These are phyloP conservation scores for Stigmatopora nigra DNA, from an alignment of 2,113 vertebrate genomes.

Conservation along the genomic window DNA sequence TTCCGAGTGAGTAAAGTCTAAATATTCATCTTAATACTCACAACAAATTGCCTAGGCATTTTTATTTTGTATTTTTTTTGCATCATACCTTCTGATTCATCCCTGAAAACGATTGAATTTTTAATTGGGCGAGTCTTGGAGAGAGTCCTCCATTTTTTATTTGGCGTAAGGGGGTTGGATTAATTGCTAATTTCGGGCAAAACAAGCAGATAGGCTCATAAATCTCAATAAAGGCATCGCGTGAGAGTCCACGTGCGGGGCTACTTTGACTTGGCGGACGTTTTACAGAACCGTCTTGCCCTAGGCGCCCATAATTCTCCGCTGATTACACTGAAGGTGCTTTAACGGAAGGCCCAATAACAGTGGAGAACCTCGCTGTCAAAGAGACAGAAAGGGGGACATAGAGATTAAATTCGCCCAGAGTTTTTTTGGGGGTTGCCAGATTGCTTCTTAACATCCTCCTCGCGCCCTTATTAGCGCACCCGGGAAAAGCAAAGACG, in stretches of 20 bases:
- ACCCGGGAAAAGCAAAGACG: conserved; percentile 41
- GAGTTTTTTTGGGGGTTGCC: conserved; percentile 69
- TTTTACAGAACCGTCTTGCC: conserved; percentile 39
- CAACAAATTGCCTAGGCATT: conserved; percentile 31
- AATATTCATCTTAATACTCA: background rate
- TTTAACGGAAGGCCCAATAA: conserved; percentile 66
- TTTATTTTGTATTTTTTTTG: background rate
- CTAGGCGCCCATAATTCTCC: conserved; percentile 58
- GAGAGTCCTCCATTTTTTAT: conserved; percentile 5
- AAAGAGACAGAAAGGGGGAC: conserved; percentile 67
- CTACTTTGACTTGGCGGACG: conserved; percentile 32
- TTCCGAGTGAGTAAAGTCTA: background rate
- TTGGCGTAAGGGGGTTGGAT: background rate
- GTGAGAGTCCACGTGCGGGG: conserved; percentile 14
- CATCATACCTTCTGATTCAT: conserved; percentile 32
- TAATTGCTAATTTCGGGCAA: conserved; percentile 32
- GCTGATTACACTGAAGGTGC: conserved; percentile 63
- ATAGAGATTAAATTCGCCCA: conserved; percentile 70
- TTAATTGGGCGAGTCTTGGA: conserved; percentile 42
- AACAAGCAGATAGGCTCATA: conserved; percentile 2
- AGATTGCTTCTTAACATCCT: conserved; percentile 70
- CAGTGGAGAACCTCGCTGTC: conserved; percentile 51
- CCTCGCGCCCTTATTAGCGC: conserved; percentile 58
- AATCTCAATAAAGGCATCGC: conserved; percentile 2
- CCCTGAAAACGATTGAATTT: conserved; percentile 27